A percentile compares a stretch with the other conserved stretches of the same genome.
Evolutionary conservation across 2,113 vertebrate genomes (phyloP).

Genomic region (Pedetes capensis): DNA sequence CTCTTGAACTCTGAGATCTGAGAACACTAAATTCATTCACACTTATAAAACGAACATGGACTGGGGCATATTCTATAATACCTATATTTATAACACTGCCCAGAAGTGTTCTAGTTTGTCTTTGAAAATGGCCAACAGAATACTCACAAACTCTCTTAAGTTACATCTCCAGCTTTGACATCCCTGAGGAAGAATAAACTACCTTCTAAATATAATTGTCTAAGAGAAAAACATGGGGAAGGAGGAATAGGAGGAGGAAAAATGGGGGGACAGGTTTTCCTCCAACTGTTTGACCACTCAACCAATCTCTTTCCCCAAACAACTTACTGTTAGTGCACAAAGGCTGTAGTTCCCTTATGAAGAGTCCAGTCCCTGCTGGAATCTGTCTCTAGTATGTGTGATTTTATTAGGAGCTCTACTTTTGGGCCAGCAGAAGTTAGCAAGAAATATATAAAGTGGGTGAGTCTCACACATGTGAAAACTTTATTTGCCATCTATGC

Average conservation of each 20-base stretch:
- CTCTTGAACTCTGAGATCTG: constrained; percentile 42
- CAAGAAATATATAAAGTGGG: constrained; percentile 34
- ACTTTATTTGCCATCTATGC: constrained; percentile 19
- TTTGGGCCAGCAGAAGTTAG: constrained; percentile 6
- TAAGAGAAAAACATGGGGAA: neutral
- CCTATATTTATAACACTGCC: constrained; percentile 54
- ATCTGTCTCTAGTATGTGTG: neutral
- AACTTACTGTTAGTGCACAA: neutral
- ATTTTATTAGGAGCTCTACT: constrained; percentile 40
- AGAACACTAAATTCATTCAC: constrained; percentile 1
- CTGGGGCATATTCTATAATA: constrained; percentile 56
- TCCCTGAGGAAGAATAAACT: constrained; percentile 27
- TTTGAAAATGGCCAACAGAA: constrained; percentile 57
- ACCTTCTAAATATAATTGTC: constrained; percentile 43
- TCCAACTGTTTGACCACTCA: neutral
- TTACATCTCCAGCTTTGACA: constrained; percentile 10
- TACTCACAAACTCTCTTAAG: constrained; percentile 14
- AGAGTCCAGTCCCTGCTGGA: neutral
- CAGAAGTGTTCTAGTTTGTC: constrained; percentile 58
- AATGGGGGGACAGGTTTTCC: neutral
- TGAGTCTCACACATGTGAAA: constrained; percentile 25
- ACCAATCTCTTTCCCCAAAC: constrained; percentile 40
- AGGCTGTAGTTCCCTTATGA: neutral
- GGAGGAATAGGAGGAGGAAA: neutral
- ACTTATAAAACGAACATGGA: constrained; percentile 42